Base-by-base conservation (phyloP, 2,113 vertebrate species). In the Climacteris rufus region DNA sequence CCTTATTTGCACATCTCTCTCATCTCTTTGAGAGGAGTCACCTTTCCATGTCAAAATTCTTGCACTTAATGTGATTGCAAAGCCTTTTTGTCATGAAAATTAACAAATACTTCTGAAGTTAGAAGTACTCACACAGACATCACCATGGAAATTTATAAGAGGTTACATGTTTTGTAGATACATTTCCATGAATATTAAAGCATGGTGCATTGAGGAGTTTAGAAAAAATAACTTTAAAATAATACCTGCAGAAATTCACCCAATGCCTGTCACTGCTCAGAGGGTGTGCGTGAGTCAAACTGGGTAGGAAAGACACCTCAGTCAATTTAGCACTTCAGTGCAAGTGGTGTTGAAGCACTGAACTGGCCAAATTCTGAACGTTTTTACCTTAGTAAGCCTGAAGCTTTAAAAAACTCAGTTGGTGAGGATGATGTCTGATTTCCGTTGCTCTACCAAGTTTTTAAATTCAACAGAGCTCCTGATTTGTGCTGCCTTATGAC, bases 51-150 rank as follows among this genome's bases (percentile, higher is more conserved):
- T 85, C 86, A 81, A 87, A 84, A 78, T 77, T 80, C 59, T 87
- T 81, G 56, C 4, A 3, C 44, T 83, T 92, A 91, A 93, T 81
- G 68, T 92, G 68, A 47, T 75, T 59, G 47, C 70, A 70, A 81
- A 90, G 69, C 44, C 45, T 87, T 92, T 77, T 79, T 84, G 90
- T 90, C 82, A 37, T 78, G 54, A 94, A 95, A 79, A 90, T 92
- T 88, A 94, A 82, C 57, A 94, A 88, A 86, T 53, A 75, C 37
- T 63, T 95, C 64, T 90, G 68, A 91, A 96, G 59, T 87, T 70
- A 63, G 33, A 72, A 78, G 75, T 59, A 88, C 83, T 88, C 64
- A 65, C 19, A 49, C 68, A 92, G 81, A 68, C 47, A 68, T 90
- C 72, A 75, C 60, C 56, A 52, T 77, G 89, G 77, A 84, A 88